Evolutionary conservation across 2,797 vertebrate species (phyloP).

Genomic region (Chaenodraco wilsoni): DNA sequence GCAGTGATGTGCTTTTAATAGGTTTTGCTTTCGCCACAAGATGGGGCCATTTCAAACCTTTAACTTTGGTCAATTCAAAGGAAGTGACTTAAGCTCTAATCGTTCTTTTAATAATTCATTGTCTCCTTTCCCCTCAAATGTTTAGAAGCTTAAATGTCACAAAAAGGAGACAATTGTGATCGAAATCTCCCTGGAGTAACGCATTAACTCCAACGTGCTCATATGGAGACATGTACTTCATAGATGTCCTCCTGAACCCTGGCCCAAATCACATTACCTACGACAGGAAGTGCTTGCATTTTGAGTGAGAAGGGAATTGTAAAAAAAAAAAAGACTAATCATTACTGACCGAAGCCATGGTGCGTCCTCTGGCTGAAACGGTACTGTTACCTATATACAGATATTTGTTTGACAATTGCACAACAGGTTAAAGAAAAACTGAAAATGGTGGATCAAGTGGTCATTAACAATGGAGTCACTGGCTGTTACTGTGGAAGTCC

Average conservation of each 20-base stretch:
- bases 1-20: conserved; percentile 45
- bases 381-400: conserved; percentile 59
- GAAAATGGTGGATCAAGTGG: conserved; percentile 53
- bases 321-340: conserved; percentile 7
- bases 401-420: conserved; percentile 61
- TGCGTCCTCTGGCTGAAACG: conserved; percentile 45
- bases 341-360: conserved; percentile 45
- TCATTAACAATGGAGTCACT: conserved; percentile 59
- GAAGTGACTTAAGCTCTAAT: conserved; percentile 19
- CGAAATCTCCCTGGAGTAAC: conserved; percentile 5
- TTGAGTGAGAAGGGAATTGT: conserved; percentile 12
- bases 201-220: not conserved
- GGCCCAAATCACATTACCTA: conserved; percentile 9
- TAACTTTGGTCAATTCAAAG: conserved; percentile 36
- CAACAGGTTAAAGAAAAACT: conserved; percentile 39
- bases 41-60: conserved; percentile 46
- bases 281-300: conserved; percentile 36
- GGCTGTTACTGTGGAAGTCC: conserved; percentile 62
- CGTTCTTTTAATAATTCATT: conserved; percentile 2
- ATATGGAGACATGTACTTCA: conserved; percentile 32
- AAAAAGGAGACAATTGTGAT: conserved; percentile 11
- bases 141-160: conserved; percentile 8
- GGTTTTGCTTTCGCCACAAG: conserved; percentile 63
- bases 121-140: not conserved
- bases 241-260: conserved; percentile 17